Conservation (phyloP, 2,113 vertebrate species). For the Harpagus bidentatus region DNA sequence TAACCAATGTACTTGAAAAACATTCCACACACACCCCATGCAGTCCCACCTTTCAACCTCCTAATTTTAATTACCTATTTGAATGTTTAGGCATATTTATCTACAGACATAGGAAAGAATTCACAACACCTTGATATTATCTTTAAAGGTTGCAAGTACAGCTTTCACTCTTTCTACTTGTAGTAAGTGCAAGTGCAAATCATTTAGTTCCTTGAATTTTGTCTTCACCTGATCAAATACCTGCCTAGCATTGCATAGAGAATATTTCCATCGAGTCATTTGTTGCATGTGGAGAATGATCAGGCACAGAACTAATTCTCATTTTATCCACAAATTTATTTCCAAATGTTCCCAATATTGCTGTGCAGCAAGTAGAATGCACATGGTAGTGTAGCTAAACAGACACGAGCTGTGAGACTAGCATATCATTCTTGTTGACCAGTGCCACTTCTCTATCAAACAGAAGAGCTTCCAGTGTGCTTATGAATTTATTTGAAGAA, state of each 20-base stretch:
- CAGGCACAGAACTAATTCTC: neutral
- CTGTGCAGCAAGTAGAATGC: neutral
- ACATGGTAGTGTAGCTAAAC: neutral
- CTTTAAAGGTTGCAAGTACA: neutral
- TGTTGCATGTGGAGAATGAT: neutral
- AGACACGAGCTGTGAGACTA: neutral
- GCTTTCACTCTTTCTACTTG: neutral
- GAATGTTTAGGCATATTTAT: neutral
- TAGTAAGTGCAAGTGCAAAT: neutral
- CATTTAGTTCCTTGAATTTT: neutral
- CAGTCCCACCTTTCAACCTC: neutral
- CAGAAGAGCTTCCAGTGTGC: neutral
- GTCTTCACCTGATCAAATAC: neutral
- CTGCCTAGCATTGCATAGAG: neutral
- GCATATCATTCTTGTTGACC: neutral
- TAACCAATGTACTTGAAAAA: neutral
- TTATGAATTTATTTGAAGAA: neutral
- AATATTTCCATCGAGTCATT: neutral
- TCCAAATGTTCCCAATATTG: neutral
- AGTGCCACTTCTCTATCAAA: neutral
- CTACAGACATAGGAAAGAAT: neutral
- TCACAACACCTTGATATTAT: neutral
- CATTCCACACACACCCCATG: neutral
- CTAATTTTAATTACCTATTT: neutral
- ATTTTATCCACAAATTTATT: neutral